A percentile compares a stretch with the other conserved stretches of the same genome.
Conservation (phyloP, 2,113 vertebrate genomes). For the Myiopsitta monachus region DNA sequence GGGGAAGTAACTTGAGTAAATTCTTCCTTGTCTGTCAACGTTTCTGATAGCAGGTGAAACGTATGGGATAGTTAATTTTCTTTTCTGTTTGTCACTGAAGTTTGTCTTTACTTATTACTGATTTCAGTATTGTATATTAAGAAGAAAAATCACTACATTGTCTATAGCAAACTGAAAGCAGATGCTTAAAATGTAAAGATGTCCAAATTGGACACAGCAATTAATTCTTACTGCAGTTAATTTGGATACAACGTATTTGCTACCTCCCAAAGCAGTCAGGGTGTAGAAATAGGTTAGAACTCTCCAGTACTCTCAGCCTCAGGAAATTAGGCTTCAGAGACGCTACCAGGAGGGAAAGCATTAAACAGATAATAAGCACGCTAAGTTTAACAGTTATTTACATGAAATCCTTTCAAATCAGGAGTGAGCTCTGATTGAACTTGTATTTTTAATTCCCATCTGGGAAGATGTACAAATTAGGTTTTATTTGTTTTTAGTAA, state of each 20-base stretch:
- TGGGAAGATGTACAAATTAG: not conserved
- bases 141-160: not conserved
- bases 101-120: not conserved
- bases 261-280: not conserved
- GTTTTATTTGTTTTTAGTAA: not conserved
- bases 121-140: not conserved
- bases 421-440: not conserved
- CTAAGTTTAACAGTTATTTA: not conserved
- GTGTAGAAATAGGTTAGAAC: not conserved
- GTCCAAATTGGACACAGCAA: not conserved
- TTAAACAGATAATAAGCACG: not conserved
- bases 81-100: not conserved
- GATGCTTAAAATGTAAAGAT: slow-evolving; percentile 6
- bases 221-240: slow-evolving; percentile 7
- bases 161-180: not conserved
- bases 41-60: not conserved
- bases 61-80: not conserved
- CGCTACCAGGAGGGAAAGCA: not conserved
- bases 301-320: not conserved
- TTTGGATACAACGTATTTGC: not conserved
- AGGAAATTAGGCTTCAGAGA: not conserved
- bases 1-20: not conserved
- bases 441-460: not conserved
- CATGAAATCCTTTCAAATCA: not conserved
- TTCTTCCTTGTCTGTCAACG: not conserved